These are phyloP conservation scores for Ibidorhyncha struthersii DNA, from an alignment of 2,113 vertebrate genomes.

Conservation along the genomic window DNA sequence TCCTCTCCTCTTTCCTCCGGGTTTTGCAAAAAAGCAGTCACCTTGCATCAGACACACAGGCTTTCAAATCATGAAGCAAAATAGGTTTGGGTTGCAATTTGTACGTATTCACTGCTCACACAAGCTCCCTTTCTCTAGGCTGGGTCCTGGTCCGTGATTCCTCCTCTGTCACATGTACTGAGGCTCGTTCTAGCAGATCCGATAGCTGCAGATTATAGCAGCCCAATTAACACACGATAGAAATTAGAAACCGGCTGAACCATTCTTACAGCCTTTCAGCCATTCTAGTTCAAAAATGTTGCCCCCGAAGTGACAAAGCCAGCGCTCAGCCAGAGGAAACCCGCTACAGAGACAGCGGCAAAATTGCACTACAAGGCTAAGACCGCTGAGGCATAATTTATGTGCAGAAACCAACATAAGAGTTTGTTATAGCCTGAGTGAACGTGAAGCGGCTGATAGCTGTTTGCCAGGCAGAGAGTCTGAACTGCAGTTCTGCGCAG, in stretches of 20 bases:
- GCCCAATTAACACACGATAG: background rate
- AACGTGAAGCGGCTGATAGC: background rate
- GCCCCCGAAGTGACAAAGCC: rapidly evolving
- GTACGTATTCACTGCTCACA: background rate
- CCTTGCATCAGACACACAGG: background rate
- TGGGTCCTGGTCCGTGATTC: background rate
- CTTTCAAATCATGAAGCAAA: background rate
- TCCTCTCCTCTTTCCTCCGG: background rate
- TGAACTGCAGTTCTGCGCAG: background rate
- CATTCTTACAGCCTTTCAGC: background rate
- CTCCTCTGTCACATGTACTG: background rate
- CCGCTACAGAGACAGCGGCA: background rate
- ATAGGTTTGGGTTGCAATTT: background rate
- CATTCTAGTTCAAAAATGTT: background rate
- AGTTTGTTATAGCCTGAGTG: no score
- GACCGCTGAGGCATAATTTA: background rate
- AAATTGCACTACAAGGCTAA: background rate
- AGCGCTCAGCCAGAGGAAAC: background rate
- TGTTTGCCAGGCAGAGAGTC: background rate
- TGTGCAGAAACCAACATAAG: rapidly evolving
- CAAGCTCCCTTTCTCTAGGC: background rate
- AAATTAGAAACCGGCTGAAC: background rate
- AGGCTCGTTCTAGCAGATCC: slow-evolving; percentile 1
- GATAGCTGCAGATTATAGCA: slow-evolving; percentile 18
- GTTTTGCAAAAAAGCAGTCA: background rate